Base-by-base conservation (phyloP, 2,888 invertebrate species). In the Resseliella maxima region DNA sequence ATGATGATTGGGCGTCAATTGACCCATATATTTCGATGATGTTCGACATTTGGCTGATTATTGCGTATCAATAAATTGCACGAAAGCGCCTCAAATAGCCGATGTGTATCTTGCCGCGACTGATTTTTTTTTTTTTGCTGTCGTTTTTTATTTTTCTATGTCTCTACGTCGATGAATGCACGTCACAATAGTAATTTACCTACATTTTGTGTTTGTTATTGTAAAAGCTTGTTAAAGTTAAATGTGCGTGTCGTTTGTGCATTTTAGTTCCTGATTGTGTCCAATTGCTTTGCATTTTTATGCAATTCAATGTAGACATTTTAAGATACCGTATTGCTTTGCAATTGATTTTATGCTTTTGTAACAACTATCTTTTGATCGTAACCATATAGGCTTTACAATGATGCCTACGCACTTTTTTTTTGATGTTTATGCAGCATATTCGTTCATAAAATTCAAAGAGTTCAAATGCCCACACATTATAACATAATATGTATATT, bases 301-400 rank as follows among this genome's bases (percentile, higher is more conserved):
- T 12, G 45, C 45, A 5, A 45, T 12, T 45, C 12, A 10, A 12
- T 45, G 45, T 12, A n/a, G n/a, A n/a, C n/a, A n/a, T n/a, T n/a
- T n/a, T 45, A 12, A 45, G 45, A 54, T 54, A n/a, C 18, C n/a
- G n/a, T n/a, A n/a, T n/a, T n/a, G n/a, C n/a, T n/a, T n/a, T n/a
- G n/a, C n/a, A n/a, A n/a, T n/a, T n/a, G n/a, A n/a, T 24, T 27
- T 64, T 2, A 3, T 10, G 64, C 24, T 27, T 27, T 27, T 5
- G 24, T 27, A 24, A 1, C 36, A 21, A 81, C 21, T 36, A 35
- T 81, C 87, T 88, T 87, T 87, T 41, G 41, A 41, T 41, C 41
- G 41, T 41, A 8, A 86, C 86, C 36, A 54, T 54, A n/a, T 41
- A 38, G 2, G 18, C n/a, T 3, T n/a, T n/a, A 12, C 59, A 2